phyloP scores from a whole-genome alignment of 2,888 invertebrate genomes.

The Drosophila histrio region DNA sequence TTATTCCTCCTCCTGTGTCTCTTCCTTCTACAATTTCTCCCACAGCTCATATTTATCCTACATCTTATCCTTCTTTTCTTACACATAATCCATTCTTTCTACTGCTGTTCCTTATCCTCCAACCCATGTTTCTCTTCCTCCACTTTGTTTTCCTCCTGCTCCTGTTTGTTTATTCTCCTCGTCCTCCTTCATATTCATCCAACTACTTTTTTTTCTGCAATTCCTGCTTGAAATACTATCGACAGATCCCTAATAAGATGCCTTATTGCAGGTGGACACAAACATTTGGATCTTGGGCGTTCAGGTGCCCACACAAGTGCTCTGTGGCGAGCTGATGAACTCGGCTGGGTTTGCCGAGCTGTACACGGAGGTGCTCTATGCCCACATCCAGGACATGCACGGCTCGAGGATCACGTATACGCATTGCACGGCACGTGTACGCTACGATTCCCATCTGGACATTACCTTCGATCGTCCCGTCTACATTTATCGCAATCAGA shows the following conservation, averaged over 20 bases:
- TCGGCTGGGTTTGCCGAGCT: slow-evolving; percentile 83
- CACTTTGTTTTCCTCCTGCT: no score
- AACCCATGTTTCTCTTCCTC: no score
- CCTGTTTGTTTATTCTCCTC: neutral
- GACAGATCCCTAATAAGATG: neutral
- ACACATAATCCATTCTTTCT: no score
- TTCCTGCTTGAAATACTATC: neutral
- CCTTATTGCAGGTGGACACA: slow-evolving; percentile 87
- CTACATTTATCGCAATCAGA: slow-evolving; percentile 88
- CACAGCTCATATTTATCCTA: no score
- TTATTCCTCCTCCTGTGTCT: neutral
- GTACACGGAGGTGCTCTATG: slow-evolving; percentile 92
- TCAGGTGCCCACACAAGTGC: slow-evolving; percentile 90
- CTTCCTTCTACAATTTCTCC: no score
- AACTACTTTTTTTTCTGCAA: no score
- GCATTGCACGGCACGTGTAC: slow-evolving; percentile 91
- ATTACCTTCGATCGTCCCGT: slow-evolving; percentile 92
- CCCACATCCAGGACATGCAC: slow-evolving; percentile 91
- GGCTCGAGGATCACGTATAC: slow-evolving; percentile 92
- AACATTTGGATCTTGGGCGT: slow-evolving; percentile 88
- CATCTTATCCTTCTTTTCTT: no score
- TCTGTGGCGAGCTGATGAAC: slow-evolving; percentile 83
- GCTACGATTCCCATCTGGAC: slow-evolving; percentile 90
- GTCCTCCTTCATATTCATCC: no score
- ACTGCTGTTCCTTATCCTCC: no score